Conservation (phyloP, 2,797 vertebrate species). For the Trachurus trachurus region DNA sequence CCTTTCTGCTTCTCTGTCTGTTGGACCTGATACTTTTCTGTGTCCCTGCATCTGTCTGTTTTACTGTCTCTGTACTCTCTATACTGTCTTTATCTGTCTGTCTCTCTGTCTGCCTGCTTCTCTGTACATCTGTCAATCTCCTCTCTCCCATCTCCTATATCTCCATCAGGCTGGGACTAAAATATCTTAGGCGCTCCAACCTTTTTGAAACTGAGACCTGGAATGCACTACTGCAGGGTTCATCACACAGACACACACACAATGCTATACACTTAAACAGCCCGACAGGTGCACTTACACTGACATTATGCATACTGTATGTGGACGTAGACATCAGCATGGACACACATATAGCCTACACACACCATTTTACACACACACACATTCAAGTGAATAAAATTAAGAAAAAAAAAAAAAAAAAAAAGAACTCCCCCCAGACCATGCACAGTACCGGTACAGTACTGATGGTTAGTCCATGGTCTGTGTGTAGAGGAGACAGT, state of each 20-base stretch:
- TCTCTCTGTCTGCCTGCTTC: slow-evolving; percentile 38
- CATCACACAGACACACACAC: slow-evolving; percentile 34
- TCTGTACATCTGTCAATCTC: slow-evolving; percentile 60
- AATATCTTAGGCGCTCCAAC: slow-evolving; percentile 75
- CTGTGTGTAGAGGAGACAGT: slow-evolving; percentile 84
- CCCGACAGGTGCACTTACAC: slow-evolving; percentile 62
- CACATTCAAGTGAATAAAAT: not conserved
- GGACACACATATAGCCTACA: slow-evolving; percentile 9
- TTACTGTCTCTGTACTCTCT: slow-evolving; percentile 34
- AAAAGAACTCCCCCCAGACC: slow-evolving; percentile 8
- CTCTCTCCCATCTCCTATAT: slow-evolving; percentile 70
- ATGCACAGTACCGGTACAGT: slow-evolving; percentile 30
- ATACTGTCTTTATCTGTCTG: slow-evolving; percentile 32
- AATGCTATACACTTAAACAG: slow-evolving; percentile 34
- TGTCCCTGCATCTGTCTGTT: slow-evolving; percentile 27
- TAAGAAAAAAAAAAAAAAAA: too few relatives aligned
- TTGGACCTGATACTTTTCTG: slow-evolving; percentile 42
- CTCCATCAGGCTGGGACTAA: slow-evolving; percentile 74
- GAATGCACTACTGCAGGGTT: slow-evolving; percentile 67
- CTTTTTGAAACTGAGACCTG: slow-evolving; percentile 80
- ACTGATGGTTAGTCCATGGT: slow-evolving; percentile 50
- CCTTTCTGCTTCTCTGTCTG: slow-evolving; percentile 31
- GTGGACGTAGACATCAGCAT: slow-evolving; percentile 35
- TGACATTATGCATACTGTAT: slow-evolving; percentile 47
- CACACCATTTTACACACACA: slow-evolving; percentile 20